Base-by-base conservation (phyloP, 92 coral and sea anemone species). In the Galaxea fascicularis region DNA sequence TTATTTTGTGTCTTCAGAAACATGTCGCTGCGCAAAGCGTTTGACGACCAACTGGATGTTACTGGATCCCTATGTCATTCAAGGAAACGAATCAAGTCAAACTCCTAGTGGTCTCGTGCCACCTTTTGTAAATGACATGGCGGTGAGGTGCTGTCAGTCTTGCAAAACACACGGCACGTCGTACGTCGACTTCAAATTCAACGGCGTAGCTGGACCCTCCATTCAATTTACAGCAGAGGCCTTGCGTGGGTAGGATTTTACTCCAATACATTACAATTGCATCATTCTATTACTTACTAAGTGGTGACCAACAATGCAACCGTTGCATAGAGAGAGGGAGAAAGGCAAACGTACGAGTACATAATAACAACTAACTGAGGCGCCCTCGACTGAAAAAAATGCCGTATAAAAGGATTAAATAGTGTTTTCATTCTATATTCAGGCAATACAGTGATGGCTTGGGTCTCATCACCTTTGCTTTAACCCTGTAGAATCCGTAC, bases 1-100 rank as follows among this genome's bases (percentile, higher is more conserved):
- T 1, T 8, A 22, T 3, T 4, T 64, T 57, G 18, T 71, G n/a
- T 26, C 49, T 12, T 8, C 54, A 83, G 87, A 83, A 49, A 83
- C 87, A 10, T 83, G 87, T 44, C 87, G 87, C 28, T 83, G 87
- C n/a, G 65, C 16, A 15, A 73, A 83, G 54, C 87, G 87, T 14
- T 29, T 83, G 14, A 83, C 87, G 45, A 74, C 82, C 28, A 83
- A 83, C 80, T 83, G 87, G 87, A 74, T 83, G 74, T 0, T 29
- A 29, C 58, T 74, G 26, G 73, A 60, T 18, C 87, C 87, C 28
- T 83, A 83, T 25, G 87, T 83, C 31, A 52, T 41, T 21, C 35
- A 14, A 8, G 59, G 20, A 16, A 65, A 66, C 51, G 5, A 49
- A 31, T n/a, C 86, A 15, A 59, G 56, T 15, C 25, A 8, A 5